Conservation (phyloP, 1,140 invertebrate species). For the Macrostomum lignano region DNA sequence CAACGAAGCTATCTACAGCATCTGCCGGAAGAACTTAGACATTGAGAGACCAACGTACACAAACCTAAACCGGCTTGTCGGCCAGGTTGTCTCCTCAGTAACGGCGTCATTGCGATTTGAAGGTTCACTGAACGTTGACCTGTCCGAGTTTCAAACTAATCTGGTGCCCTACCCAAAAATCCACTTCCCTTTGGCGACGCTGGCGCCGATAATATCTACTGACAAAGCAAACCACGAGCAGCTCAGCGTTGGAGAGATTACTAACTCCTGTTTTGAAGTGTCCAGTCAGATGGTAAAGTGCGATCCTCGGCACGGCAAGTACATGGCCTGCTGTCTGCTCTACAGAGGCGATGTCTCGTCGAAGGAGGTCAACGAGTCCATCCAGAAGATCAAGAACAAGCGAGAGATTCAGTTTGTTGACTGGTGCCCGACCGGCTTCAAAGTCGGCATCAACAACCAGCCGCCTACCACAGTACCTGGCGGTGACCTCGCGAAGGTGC, state of each 20-base stretch:
- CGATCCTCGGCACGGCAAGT: slow-evolving; percentile 56
- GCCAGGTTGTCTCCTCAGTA: slow-evolving; percentile 32
- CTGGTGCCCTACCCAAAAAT: slow-evolving; percentile 27
- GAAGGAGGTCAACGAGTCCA: slow-evolving; percentile 50
- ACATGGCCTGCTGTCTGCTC: slow-evolving; percentile 35
- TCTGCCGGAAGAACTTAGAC: slow-evolving; percentile 12
- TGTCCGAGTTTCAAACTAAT: slow-evolving; percentile 30
- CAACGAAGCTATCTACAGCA: slow-evolving; percentile 17
- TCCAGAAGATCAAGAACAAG: slow-evolving; percentile 40
- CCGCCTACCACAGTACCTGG: slow-evolving; percentile 34
- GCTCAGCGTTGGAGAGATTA: slow-evolving; percentile 35
- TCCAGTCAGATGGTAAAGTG: slow-evolving; percentile 50
- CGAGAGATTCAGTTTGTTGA: slow-evolving; percentile 54
- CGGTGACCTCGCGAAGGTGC: slow-evolving; percentile 32
- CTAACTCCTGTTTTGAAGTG: slow-evolving; percentile 55
- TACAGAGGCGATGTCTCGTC: slow-evolving; percentile 12
- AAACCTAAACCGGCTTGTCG: slow-evolving; percentile 21
- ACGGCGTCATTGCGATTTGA: slow-evolving; percentile 33
- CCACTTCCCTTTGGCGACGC: slow-evolving; percentile 27
- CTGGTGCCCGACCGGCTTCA: slow-evolving; percentile 51
- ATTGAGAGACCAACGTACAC: slow-evolving; percentile 13
- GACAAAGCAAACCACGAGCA: slow-evolving; percentile 9
- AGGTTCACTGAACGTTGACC: slow-evolving; percentile 27
- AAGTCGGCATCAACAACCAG: slow-evolving; percentile 15
- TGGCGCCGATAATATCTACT: slow-evolving; percentile 12